Evolutionary conservation across 2,113 vertebrate genomes (phyloP).

Genomic region (Oncorhynchus tshawytscha): DNA sequence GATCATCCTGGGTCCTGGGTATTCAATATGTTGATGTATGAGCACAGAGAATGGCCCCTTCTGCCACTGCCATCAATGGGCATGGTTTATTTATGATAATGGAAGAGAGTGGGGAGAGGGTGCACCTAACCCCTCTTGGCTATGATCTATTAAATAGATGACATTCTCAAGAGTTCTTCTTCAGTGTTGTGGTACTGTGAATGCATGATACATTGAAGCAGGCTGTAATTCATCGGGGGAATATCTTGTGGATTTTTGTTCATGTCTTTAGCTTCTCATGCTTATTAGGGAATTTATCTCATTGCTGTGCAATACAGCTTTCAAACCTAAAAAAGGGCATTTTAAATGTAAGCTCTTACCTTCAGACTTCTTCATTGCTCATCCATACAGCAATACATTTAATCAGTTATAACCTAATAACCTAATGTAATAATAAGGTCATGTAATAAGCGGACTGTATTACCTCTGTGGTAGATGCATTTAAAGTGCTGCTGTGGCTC

Average conservation of each 20-base stretch:
- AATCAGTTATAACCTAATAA: not conserved
- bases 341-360: no score
- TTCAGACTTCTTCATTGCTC: not conserved
- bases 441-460: not conserved
- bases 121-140: not conserved
- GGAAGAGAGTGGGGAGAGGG: not conserved
- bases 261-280: no score
- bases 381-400: not conserved
- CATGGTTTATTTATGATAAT: not conserved
- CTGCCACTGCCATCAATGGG: not conserved
- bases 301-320: no score
- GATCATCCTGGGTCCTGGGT: not conserved
- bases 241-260: no score
- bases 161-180: not conserved
- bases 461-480: conserved; percentile 50
- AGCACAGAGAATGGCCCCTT: no score
- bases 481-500: conserved; percentile 55
- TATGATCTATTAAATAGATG: not conserved
- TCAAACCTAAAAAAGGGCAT: not conserved
- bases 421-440: not conserved
- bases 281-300: no score
- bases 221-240: no score
- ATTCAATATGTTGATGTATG: no score
- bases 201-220: not conserved
- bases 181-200: not conserved